Conservation (phyloP, 2,797 vertebrate species). For the Pitangus sulphuratus region DNA sequence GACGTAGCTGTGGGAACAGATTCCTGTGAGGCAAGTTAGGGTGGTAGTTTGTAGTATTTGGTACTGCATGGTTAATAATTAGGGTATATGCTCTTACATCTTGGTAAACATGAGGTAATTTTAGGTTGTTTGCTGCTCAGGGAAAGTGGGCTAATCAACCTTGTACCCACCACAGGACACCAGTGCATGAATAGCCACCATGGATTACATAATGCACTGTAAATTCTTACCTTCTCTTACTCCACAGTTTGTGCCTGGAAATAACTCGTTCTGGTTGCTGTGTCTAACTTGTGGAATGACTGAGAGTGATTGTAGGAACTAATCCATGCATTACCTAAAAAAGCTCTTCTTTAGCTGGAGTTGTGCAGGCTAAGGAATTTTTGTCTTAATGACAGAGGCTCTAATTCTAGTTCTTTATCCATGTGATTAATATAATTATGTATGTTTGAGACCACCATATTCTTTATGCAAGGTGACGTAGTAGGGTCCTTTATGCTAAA, state of each 20-base stretch:
- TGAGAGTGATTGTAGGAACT: background rate
- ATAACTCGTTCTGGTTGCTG: background rate
- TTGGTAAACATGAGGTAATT: background rate
- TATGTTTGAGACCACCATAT: background rate
- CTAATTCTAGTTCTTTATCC: background rate
- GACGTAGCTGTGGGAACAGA: background rate
- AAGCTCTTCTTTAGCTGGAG: background rate
- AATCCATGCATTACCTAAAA: background rate
- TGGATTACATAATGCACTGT: background rate
- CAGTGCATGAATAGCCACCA: background rate
- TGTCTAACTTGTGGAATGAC: background rate
- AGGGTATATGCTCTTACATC: background rate
- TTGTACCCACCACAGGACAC: background rate
- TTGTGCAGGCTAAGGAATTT: background rate
- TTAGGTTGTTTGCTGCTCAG: background rate
- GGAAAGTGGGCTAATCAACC: background rate
- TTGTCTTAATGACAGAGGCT: background rate
- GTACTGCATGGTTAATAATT: background rate
- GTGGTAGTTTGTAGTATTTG: background rate
- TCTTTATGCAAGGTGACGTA: background rate
- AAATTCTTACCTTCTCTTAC: background rate
- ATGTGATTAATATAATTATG: background rate
- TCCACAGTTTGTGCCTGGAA: constrained; percentile 4
- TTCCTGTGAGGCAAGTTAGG: background rate
- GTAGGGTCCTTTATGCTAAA: background rate